Evolutionary conservation across 2,797 vertebrate genomes (phyloP).

Genomic region (Zenarchopterus dispar): DNA sequence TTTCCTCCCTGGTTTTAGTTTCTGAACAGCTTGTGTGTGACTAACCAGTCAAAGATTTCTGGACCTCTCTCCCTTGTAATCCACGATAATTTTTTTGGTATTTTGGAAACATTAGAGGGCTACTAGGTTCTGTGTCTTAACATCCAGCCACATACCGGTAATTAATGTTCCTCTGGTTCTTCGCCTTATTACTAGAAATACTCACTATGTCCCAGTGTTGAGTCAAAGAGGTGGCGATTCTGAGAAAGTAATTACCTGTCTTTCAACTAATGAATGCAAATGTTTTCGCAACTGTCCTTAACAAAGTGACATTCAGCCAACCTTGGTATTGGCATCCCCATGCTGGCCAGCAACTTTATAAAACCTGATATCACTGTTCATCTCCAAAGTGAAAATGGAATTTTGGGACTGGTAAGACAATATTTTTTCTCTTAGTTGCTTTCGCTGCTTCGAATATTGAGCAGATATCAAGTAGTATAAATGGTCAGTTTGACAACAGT

Average conservation of each 20-base stretch:
- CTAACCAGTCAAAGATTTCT: background rate
- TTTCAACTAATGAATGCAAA: slow-evolving; percentile 5
- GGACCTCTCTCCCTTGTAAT: background rate
- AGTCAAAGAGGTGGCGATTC: background rate
- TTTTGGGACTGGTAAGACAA: slow-evolving; percentile 95
- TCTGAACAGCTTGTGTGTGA: slow-evolving; percentile 15
- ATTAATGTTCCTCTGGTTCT: background rate
- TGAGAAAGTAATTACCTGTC: background rate
- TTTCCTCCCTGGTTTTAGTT: background rate
- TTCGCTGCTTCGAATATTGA: slow-evolving; percentile 28
- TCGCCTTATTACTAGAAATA: background rate
- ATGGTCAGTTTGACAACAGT: slow-evolving; percentile 4
- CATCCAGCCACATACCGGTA: background rate
- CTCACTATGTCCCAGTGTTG: too few species aligned
- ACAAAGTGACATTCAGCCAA: slow-evolving; percentile 85
- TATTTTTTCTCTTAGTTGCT: slow-evolving; percentile 7
- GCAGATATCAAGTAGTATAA: slow-evolving; percentile 23
- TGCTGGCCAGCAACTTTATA: slow-evolving; percentile 98
- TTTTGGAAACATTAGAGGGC: slow-evolving; percentile 6
- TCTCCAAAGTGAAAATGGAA: slow-evolving; percentile 98
- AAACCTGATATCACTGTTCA: slow-evolving; percentile 93
- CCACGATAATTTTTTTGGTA: background rate
- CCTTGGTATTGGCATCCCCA: slow-evolving; percentile 96
- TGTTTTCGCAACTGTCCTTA: slow-evolving; percentile 48
- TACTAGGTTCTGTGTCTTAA: slow-evolving; percentile 1